phyloP scores from a whole-genome alignment of 2,113 vertebrate species.

The Forbesichthys agassizii region DNA sequence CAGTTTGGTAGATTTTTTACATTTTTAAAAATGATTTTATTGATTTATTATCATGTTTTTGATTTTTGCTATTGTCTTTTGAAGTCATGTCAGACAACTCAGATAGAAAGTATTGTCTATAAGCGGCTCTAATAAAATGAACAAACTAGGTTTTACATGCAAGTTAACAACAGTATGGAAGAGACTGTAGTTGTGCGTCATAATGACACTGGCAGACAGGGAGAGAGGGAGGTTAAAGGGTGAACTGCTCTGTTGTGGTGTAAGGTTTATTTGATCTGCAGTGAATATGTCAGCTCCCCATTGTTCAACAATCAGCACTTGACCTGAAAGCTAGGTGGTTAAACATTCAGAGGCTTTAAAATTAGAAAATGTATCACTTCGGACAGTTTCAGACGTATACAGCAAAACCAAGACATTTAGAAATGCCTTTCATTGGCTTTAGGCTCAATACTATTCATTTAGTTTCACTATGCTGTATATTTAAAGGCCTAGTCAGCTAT shows the following conservation, averaged over 20 bases:
- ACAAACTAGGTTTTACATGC: conserved; percentile 8
- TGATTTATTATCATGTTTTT: conserved; percentile 1
- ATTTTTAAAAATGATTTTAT: conserved; percentile 11
- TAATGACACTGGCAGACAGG: background rate
- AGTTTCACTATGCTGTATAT: too few species aligned
- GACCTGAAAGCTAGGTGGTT: conserved; percentile 13
- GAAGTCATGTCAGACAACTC: conserved; percentile 45
- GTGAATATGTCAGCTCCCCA: conserved; percentile 20
- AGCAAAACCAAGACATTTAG: conserved; percentile 16
- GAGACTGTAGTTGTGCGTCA: background rate
- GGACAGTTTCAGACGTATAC: conserved; percentile 8
- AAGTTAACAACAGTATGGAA: conserved; percentile 12
- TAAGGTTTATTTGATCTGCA: conserved; percentile 21
- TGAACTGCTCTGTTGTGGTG: conserved; percentile 22
- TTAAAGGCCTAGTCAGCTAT: too few species aligned
- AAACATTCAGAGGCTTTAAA: conserved; percentile 11
- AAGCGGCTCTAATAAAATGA: conserved; percentile 18
- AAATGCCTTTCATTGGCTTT: conserved; percentile 1
- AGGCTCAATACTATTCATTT: too few species aligned
- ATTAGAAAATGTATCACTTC: conserved; percentile 42
- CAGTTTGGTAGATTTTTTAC: background rate
- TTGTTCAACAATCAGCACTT: conserved; percentile 39
- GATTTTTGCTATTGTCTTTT: conserved; percentile 18
- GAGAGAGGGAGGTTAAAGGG: background rate
- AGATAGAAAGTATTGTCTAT: conserved; percentile 37